Evolutionary conservation across 2,797 vertebrate species (phyloP).

Genomic region (Ctenosaura bakeri): DNA sequence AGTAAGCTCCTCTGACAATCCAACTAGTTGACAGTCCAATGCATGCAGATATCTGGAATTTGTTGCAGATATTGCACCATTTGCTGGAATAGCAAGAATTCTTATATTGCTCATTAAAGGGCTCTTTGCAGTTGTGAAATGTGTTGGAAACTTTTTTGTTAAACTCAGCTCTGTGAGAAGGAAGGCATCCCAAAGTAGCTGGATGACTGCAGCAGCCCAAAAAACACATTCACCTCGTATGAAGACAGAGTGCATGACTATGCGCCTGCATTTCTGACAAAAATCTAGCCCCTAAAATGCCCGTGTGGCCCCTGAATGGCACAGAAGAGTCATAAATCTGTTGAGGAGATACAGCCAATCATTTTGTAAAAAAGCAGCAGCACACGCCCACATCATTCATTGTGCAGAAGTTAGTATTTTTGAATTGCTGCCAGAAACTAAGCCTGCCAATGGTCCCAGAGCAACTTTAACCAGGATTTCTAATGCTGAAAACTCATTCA

Average conservation of each 20-base stretch:
- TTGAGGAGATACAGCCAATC: neutral
- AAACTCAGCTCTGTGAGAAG: neutral
- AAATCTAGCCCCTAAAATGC: neutral
- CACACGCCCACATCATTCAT: neutral
- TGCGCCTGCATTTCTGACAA: neutral
- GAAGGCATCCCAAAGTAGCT: neutral
- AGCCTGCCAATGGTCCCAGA: neutral
- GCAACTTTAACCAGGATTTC: neutral
- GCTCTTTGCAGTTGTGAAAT: neutral
- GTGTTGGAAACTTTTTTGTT: neutral
- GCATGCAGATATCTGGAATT: neutral
- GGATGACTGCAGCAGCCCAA: no score
- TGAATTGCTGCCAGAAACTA: neutral
- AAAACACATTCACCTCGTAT: neutral
- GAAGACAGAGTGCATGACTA: neutral
- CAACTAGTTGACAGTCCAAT: neutral
- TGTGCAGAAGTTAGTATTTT: constrained; percentile 11
- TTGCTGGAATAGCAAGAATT: neutral
- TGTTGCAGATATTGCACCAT: neutral
- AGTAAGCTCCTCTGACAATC: neutral
- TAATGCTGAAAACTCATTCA: neutral
- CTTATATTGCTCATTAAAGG: neutral
- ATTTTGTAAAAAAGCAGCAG: neutral
- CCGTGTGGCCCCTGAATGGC: neutral
- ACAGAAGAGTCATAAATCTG: neutral